Evolutionary conservation across 1,140 invertebrate species (phyloP), one percentile per base, ranked within the genome.

Genomic region (Drosophila elegans): DNA sequence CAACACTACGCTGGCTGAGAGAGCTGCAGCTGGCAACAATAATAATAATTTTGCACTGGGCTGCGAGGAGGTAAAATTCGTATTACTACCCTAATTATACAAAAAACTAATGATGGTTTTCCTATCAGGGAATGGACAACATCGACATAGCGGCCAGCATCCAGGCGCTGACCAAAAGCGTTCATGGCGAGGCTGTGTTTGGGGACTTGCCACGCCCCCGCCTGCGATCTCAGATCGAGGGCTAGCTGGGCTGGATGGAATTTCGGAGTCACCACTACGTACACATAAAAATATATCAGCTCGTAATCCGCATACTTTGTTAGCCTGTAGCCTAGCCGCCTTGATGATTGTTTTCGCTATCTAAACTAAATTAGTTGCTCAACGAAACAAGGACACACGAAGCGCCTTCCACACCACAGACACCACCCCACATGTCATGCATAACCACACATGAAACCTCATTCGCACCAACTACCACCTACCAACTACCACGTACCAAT

Each of bases 131-230:
- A 27, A 54, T 92, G 59, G 91, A 92, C 68, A 91, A 91, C 66
- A 91, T 94, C 57, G 96, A 97, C 84, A 97, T 98, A 83, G 96
- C 96, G 72, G 97, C 96, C 41, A 97, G 96, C 82, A 97, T 98
- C 79, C 96, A 97, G 92, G 97, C 97, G 21, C 91, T 98, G 75
- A 96, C 97, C 41, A 95, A 96, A 79, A 97, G 97, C 80, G 96
- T 97, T 46, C 96, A 97, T 92, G 96, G 96, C 73, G 96, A 97
- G 93, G 93, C 95, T 36, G 95, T 97, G 69, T 97, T 97, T 93
- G 97, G 96, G 13, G 96, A 97, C 84, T 93, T 97, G 81, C 97
- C 97, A 44, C 94, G 96, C 66, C 96, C 96, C 66, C 94, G 96
- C 75, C 95, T 97, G 93, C 96, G 96, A 91, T 97, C 96, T 60